A percentile compares a stretch with the other conserved stretches of the same genome.
Conservation (phyloP, 2,113 vertebrate genomes). For the Oenanthe oenanthe region DNA sequence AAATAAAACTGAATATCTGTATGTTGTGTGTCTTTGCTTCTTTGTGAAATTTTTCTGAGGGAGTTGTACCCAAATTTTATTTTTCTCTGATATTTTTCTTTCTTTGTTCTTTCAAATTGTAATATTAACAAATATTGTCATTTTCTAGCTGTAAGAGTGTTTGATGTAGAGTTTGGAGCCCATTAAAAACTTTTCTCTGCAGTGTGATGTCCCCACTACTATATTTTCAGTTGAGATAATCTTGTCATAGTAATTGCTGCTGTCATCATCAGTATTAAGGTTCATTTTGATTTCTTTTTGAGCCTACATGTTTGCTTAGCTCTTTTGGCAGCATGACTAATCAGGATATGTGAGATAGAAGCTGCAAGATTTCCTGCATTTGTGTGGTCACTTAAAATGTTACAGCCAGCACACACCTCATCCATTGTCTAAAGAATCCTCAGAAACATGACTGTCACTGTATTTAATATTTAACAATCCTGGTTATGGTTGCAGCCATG, state of each 20-base stretch:
- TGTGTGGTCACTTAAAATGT: neutral
- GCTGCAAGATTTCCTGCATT: neutral
- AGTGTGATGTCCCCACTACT: neutral
- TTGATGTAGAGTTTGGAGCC: neutral
- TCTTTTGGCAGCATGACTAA: neutral
- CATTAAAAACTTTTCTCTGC: constrained; percentile 10
- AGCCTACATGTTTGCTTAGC: neutral
- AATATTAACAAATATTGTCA: neutral
- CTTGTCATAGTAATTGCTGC: constrained; percentile 39
- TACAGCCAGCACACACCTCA: neutral
- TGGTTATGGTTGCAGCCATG: neutral
- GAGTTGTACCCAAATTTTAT: neutral
- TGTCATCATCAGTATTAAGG: constrained; percentile 7
- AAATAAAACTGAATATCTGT: neutral
- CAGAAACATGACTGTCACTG: neutral
- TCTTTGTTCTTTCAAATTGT: neutral
- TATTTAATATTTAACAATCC: neutral
- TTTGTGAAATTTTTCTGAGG: neutral
- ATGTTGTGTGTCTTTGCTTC: neutral
- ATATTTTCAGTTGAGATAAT: constrained; percentile 1
- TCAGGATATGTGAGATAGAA: neutral
- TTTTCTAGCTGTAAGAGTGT: neutral
- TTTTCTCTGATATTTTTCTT: neutral
- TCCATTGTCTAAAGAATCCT: neutral
- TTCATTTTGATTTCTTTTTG: constrained; percentile 45